phyloP scores from a whole-genome alignment of 2,888 invertebrate species.

The Apamea epomidion region DNA sequence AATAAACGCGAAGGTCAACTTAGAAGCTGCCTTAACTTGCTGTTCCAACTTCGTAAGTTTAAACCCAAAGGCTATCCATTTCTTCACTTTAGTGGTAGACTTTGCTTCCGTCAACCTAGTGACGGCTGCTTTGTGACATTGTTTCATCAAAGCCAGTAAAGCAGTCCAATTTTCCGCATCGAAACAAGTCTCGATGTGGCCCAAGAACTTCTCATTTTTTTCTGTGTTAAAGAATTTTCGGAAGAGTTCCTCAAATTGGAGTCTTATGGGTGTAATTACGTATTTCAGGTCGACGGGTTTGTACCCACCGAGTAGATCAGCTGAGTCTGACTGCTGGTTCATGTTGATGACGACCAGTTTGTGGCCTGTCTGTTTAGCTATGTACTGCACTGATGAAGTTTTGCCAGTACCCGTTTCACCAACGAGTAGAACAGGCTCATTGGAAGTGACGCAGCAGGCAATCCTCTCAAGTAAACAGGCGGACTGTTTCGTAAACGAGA shows the following conservation, averaged over 20 bases:
- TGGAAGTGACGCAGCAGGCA: slow-evolving; percentile 94
- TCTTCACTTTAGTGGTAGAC: slow-evolving; percentile 79
- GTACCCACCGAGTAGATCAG: slow-evolving; percentile 98
- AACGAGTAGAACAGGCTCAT: slow-evolving; percentile 97
- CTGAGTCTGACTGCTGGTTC: slow-evolving; percentile 99
- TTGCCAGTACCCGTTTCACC: slow-evolving; percentile 99
- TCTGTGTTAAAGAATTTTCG: slow-evolving; percentile 93
- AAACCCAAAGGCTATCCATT: slow-evolving; percentile 92
- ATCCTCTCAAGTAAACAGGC: slow-evolving; percentile 96
- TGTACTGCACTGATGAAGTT: slow-evolving; percentile 97
- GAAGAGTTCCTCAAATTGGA: slow-evolving; percentile 96
- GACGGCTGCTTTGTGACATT: slow-evolving; percentile 93
- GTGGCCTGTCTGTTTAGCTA: slow-evolving; percentile 95
- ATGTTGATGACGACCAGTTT: slow-evolving; percentile 98
- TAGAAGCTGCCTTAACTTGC: slow-evolving; percentile 93
- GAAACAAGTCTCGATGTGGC: slow-evolving; percentile 94
- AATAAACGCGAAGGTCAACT: slow-evolving; percentile 96
- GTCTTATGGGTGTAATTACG: slow-evolving; percentile 94
- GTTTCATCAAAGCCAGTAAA: slow-evolving; percentile 94
- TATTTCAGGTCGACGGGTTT: slow-evolving; percentile 98
- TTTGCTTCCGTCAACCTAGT: slow-evolving; percentile 84
- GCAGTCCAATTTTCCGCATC: slow-evolving; percentile 93
- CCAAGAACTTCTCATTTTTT: slow-evolving; percentile 95
- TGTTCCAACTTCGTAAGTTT: slow-evolving; percentile 93
- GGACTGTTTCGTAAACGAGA: slow-evolving; percentile 96